A percentile compares a stretch with the other conserved stretches of the same genome.
Conservation (phyloP, 2,113 vertebrate species). For the Symphodus melops region DNA sequence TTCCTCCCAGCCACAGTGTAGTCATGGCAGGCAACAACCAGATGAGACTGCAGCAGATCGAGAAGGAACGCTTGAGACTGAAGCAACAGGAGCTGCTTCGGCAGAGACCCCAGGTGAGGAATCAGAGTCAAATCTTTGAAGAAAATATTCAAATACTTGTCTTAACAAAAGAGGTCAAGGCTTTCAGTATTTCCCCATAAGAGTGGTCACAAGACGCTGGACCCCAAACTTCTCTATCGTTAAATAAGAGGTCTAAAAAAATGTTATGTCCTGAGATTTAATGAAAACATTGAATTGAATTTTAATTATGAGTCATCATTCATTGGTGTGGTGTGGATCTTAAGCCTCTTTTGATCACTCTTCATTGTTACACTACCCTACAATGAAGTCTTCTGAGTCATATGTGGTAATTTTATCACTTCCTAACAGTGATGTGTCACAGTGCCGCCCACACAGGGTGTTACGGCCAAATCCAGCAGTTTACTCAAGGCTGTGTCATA, state of each 20-base stretch:
- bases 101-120: slow-evolving; percentile 97
- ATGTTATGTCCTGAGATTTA: slow-evolving; percentile 16
- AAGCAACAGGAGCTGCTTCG: slow-evolving; percentile 98
- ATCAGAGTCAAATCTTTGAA: background rate
- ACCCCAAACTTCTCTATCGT: background rate
- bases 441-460: slow-evolving; percentile 59
- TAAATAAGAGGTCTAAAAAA: background rate
- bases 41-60: slow-evolving; percentile 95
- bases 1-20: slow-evolving; percentile 88
- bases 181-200: background rate
- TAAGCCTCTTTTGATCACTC: slow-evolving; percentile 57
- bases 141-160: no score
- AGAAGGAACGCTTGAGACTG: slow-evolving; percentile 94
- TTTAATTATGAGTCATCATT: slow-evolving; percentile 42
- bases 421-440: slow-evolving; percentile 69
- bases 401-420: slow-evolving; percentile 69
- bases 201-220: background rate
- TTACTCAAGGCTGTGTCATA: slow-evolving; percentile 77
- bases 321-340: slow-evolving; percentile 18
- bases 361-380: slow-evolving; percentile 56
- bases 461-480: slow-evolving; percentile 40
- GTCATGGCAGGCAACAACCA: slow-evolving; percentile 90
- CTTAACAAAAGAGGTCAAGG: background rate
- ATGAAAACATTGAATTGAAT: background rate
- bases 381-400: slow-evolving; percentile 72